Evolutionary conservation across 2,888 invertebrate species (phyloP).

Genomic region (Sclerodermus sp.): DNA sequence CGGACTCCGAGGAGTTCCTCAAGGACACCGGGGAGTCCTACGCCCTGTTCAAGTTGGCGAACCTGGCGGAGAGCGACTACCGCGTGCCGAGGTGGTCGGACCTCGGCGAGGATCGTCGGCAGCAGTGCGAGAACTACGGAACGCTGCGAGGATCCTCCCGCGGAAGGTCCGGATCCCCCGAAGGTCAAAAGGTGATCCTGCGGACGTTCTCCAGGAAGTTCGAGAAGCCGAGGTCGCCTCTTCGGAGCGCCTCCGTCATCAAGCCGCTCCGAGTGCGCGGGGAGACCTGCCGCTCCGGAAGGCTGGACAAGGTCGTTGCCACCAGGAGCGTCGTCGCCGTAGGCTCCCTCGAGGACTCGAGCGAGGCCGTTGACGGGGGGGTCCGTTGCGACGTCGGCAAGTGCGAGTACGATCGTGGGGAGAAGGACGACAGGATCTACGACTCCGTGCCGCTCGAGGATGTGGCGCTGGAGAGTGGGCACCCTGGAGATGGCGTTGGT

Average conservation of each 20-base stretch:
- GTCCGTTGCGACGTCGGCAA: too few relatives aligned
- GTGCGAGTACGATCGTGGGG: too few relatives aligned
- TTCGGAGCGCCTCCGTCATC: slow-evolving; percentile 3
- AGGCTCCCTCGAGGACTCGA: background rate
- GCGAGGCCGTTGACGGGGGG: background rate
- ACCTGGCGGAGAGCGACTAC: slow-evolving; percentile 30
- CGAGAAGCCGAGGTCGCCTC: slow-evolving; percentile 11
- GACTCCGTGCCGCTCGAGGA: slow-evolving; percentile 31
- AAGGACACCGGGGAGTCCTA: slow-evolving; percentile 44
- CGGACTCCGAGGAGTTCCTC: slow-evolving; percentile 46
- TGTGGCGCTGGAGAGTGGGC: too few relatives aligned
- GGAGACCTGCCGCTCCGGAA: too few relatives aligned
- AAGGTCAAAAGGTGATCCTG: slow-evolving; percentile 27
- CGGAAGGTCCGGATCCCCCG: slow-evolving; percentile 12
- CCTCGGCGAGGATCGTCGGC: slow-evolving; percentile 25
- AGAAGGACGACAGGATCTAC: slow-evolving; percentile 23
- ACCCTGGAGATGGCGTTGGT: background rate
- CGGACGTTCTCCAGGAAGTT: slow-evolving; percentile 40
- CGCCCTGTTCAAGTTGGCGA: slow-evolving; percentile 35
- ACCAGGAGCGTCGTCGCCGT: slow-evolving; percentile 1
- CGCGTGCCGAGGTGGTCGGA: slow-evolving; percentile 46
- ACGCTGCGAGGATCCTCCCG: slow-evolving; percentile 34
- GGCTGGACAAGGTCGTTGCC: too few relatives aligned
- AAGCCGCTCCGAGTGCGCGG: too few relatives aligned
- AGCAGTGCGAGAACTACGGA: slow-evolving; percentile 45